Conservation (phyloP, 2,888 invertebrate species). For the Abscondita cerata region DNA sequence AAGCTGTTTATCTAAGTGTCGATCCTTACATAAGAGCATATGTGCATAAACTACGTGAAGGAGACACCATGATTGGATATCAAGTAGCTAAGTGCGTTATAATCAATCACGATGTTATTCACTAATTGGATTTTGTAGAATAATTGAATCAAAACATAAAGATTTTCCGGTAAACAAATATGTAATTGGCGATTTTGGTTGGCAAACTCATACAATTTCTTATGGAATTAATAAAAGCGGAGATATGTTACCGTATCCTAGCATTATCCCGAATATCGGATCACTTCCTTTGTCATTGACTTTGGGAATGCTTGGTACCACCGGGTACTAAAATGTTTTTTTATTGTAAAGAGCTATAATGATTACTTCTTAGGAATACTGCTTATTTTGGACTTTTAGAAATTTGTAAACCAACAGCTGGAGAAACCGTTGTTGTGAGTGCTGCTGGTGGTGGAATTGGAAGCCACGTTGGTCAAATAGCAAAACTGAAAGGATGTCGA, state of each 20-base stretch:
- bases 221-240: constrained; percentile 55
- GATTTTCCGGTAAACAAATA: constrained; percentile 70
- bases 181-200: constrained; percentile 71
- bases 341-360: not conserved
- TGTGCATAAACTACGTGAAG: constrained; percentile 61
- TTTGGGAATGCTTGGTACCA: constrained; percentile 75
- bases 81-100: constrained; percentile 70
- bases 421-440: constrained; percentile 75
- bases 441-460: constrained; percentile 84
- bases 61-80: constrained; percentile 72
- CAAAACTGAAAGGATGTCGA: constrained; percentile 72
- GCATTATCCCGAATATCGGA: constrained; percentile 65
- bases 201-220: constrained; percentile 68
- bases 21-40: constrained; percentile 77
- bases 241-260: constrained; percentile 54
- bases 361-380: constrained; percentile 64
- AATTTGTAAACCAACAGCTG: constrained; percentile 72
- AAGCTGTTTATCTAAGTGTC: constrained; percentile 74
- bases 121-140: constrained; percentile 59
- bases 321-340: constrained; percentile 63
- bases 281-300: constrained; percentile 67
- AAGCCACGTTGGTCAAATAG: constrained; percentile 79
- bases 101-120: not conserved
- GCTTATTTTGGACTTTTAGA: constrained; percentile 79
- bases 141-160: constrained; percentile 70